phyloP scores from a whole-genome alignment of 35 echinoderm and acorn worm genomes.

The Apostichopus californicus region DNA sequence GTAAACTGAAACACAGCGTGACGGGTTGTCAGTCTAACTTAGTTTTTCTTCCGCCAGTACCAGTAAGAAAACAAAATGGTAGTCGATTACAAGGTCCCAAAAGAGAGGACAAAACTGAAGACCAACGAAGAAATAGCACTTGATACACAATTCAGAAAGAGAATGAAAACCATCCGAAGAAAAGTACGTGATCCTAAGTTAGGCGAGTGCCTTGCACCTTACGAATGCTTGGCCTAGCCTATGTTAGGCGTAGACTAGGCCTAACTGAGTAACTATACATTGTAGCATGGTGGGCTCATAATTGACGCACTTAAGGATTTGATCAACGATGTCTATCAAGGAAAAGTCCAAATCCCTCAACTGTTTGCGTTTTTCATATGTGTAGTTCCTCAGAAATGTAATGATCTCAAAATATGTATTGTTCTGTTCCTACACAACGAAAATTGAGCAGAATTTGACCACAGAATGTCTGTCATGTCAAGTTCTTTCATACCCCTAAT shows the following conservation, averaged over 20 bases:
- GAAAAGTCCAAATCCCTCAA: too few relatives aligned
- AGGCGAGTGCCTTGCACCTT: too few relatives aligned
- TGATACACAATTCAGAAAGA: neutral
- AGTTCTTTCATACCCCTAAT: neutral
- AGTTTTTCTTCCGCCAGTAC: too few relatives aligned
- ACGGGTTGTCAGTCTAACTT: too few relatives aligned
- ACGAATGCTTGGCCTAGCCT: too few relatives aligned
- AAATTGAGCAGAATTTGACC: neutral
- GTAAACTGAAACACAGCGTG: too few relatives aligned
- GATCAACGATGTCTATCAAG: too few relatives aligned
- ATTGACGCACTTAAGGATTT: neutral
- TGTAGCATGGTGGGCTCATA: neutral
- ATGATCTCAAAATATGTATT: neutral
- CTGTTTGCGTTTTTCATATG: too few relatives aligned
- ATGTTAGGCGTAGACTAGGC: neutral
- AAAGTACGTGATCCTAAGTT: neutral
- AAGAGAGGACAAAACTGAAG: neutral
- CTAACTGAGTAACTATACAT: neutral
- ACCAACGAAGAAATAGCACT: neutral
- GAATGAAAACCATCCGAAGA: neutral
- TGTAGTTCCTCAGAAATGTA: too few relatives aligned
- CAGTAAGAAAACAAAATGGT: neutral
- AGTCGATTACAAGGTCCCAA: neutral
- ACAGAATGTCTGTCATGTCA: neutral
- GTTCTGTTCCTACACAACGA: neutral